Base-by-base conservation (phyloP, 2,797 vertebrate genomes). In the Oreortyx pictus region DNA sequence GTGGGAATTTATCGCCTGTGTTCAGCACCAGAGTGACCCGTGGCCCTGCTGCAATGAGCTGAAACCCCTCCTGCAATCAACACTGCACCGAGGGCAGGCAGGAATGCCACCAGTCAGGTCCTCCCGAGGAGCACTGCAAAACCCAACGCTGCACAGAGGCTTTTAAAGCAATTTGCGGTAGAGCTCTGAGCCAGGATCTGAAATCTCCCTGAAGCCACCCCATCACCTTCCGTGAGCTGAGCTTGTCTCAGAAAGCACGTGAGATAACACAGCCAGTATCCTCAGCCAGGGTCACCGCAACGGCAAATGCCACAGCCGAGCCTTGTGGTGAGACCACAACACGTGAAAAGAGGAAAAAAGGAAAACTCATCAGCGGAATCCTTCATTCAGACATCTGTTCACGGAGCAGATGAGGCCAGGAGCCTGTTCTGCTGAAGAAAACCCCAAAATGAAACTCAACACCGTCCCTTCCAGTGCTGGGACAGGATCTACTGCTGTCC, bases 101-200 rank as follows among this genome's bases (percentile, higher is more conserved):
- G 91, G 87, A 96, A 96, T 94, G 95, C 80, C 0, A 11, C 87
- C 27, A 8, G 0, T 95, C 94, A 88, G 79, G 92, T 95, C 95
- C 66, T 56, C 75, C 79, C 2, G 2, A 88, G 85, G 35, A 81
- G 20, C 14, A 82, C 52, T 27, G 50, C 52, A 80, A 60, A 10
- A 18, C 13, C 64, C 61, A 68, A 17, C 5, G 85, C 3, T 31
- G 46, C 72, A 65, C 11, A 89, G 57, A 89, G 49, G 33, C 33
- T 90, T 87, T 61, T 61, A 49, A 85, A 56, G 49, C 85, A 56
- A 6, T 54, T 82, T 74, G 73, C 18, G 76, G 65, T 62, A 92
- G 85, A 87, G 61, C 49, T 87, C 52, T 4, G 9, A 91, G 49
- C 19, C 65, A 43, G 57, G 31, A 91, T 35, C 54, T 35, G 50